Percentiles rank a stretch among this genome's conserved stretches.
Evolutionary conservation across 2,113 vertebrate species (phyloP).

Genomic region (Potamarius usumacintae): DNA sequence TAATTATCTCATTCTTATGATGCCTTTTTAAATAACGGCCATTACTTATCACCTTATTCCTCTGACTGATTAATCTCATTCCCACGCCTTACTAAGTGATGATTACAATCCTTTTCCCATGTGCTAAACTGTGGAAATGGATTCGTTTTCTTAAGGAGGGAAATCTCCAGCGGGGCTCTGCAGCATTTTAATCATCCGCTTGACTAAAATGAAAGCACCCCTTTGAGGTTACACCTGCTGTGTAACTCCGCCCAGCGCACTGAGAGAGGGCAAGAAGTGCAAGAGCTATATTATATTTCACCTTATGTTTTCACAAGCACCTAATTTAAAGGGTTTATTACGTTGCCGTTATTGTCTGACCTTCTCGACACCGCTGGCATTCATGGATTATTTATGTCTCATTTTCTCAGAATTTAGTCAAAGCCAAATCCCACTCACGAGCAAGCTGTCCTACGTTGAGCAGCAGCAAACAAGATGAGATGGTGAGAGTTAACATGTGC

Average conservation of each 20-base stretch:
- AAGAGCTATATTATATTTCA: not conserved
- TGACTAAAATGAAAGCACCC: not conserved
- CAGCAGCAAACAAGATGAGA: not conserved
- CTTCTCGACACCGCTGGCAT: not conserved
- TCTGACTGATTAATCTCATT: not conserved
- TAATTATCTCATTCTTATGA: not conserved
- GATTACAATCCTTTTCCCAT: not conserved
- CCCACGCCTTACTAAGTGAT: not conserved
- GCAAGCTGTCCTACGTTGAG: not conserved
- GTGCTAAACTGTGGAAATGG: not conserved
- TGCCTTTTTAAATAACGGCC: not conserved
- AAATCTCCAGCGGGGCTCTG: not conserved
- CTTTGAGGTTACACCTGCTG: not conserved
- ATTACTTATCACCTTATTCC: not conserved
- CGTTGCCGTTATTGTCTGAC: not conserved
- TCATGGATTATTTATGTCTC: not conserved
- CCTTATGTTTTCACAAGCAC: not conserved
- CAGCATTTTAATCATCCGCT: not conserved
- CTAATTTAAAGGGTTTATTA: not conserved
- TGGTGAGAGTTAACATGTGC: slow-evolving; percentile 4
- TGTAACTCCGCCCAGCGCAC: not conserved
- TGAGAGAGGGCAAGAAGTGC: not conserved
- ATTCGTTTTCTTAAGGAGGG: not conserved
- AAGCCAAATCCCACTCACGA: not conserved
- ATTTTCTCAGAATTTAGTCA: not conserved